Percentiles rank a stretch among this genome's conserved stretches.
phyloP scores from a whole-genome alignment of 2,797 vertebrate genomes.

The Huso huso region DNA sequence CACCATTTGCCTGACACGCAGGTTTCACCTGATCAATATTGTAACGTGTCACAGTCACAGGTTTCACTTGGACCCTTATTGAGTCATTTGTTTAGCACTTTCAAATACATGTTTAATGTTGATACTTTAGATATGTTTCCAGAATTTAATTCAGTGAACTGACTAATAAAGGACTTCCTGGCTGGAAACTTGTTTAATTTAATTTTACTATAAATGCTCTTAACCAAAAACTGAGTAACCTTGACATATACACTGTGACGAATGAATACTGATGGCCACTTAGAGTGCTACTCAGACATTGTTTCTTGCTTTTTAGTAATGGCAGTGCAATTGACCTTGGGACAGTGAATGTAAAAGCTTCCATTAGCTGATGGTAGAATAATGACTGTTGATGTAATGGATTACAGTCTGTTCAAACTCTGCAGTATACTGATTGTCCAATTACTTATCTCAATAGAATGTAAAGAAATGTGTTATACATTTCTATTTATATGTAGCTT shows the following conservation, averaged over 20 bases:
- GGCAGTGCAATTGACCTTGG: slow-evolving; percentile 17
- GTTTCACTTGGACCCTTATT: too few relatives aligned
- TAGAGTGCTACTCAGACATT: slow-evolving; percentile 9
- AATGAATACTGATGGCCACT: slow-evolving; percentile 13
- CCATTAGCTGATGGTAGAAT: slow-evolving; percentile 13
- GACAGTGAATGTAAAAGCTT: slow-evolving; percentile 16
- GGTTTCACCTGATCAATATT: too few relatives aligned
- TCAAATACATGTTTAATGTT: too few relatives aligned
- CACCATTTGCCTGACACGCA: too few relatives aligned
- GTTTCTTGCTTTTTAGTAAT: slow-evolving; percentile 19
- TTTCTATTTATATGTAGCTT: neutral
- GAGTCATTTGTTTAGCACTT: too few relatives aligned
- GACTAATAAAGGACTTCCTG: neutral
- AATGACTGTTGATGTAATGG: neutral
- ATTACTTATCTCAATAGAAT: too few relatives aligned
- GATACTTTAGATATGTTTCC: too few relatives aligned
- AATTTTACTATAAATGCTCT: slow-evolving; percentile 15
- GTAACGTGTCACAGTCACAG: too few relatives aligned
- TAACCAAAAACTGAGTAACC: slow-evolving; percentile 17
- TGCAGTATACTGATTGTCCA: neutral
- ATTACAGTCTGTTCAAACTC: slow-evolving; percentile 10
- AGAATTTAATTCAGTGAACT: neutral
- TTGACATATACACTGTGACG: slow-evolving; percentile 16
- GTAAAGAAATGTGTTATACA: neutral
- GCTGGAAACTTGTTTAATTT: slow-evolving; percentile 2